A percentile compares a stretch with the other conserved stretches of the same genome.
phyloP scores from a whole-genome alignment of 2,797 vertebrate genomes.

The Erpetoichthys calabaricus region DNA sequence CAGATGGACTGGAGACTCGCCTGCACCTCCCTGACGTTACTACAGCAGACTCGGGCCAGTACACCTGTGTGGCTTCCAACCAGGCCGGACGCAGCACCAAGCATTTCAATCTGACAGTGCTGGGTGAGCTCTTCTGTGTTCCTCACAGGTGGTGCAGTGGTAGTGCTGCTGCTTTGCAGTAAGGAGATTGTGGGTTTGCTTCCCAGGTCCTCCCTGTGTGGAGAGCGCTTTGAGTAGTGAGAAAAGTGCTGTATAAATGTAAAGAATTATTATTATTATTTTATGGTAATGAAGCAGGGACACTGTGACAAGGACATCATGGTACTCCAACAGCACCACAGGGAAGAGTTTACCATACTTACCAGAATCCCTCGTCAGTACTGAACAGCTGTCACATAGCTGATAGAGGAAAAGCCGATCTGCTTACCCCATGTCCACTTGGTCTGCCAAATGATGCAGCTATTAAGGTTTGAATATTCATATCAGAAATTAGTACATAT shows the following conservation, averaged over 20 bases:
- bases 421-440: no score
- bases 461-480: no score
- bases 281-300: background rate
- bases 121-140: slow-evolving; percentile 41
- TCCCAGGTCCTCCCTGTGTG: no score
- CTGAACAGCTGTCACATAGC: accelerated
- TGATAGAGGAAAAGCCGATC: no score
- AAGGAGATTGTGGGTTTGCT: no score
- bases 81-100: slow-evolving; percentile 71
- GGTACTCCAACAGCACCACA: background rate
- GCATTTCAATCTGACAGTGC: slow-evolving; percentile 69
- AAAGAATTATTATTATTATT: no score
- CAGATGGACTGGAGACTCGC: slow-evolving; percentile 43
- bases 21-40: slow-evolving; percentile 52
- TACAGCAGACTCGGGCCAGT: slow-evolving; percentile 48
- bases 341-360: background rate
- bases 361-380: background rate
- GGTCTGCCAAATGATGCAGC: no score
- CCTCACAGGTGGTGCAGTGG: background rate
- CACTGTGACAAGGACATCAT: accelerated
- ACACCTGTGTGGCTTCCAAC: slow-evolving; percentile 69
- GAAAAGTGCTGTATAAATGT: no score
- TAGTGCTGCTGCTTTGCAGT: no score
- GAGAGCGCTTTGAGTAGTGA: no score
- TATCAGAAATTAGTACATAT: no score